Conservation (phyloP, 2,113 vertebrate genomes). For the Syrrhaptes paradoxus region DNA sequence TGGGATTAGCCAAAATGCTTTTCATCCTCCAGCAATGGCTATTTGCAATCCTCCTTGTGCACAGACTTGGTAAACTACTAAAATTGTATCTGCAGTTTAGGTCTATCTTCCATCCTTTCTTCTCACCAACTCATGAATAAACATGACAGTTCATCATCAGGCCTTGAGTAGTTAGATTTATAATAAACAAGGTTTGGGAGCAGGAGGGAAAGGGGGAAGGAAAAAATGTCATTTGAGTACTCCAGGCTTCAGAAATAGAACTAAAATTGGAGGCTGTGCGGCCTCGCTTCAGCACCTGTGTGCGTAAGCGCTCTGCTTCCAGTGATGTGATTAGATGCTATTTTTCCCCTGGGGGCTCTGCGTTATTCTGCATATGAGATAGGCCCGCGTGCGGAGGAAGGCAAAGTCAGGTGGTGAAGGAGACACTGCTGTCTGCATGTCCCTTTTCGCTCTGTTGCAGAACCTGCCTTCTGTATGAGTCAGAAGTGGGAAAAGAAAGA, state of each 20-base stretch:
- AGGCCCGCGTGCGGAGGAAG: slow-evolving; percentile 11
- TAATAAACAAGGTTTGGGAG: slow-evolving; percentile 26
- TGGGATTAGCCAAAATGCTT: background rate
- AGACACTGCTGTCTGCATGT: background rate
- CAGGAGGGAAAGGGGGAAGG: slow-evolving; percentile 1
- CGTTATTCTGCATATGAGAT: background rate
- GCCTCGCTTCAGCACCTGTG: slow-evolving; percentile 13
- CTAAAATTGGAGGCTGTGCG: slow-evolving; percentile 15
- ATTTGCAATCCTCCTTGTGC: background rate
- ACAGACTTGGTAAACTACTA: background rate
- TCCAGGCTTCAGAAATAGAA: slow-evolving; percentile 53
- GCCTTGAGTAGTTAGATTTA: background rate
- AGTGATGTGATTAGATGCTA: slow-evolving; percentile 41
- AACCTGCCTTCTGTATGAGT: slow-evolving; percentile 20
- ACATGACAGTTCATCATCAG: background rate
- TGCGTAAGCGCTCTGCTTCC: background rate
- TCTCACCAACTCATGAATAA: slow-evolving; percentile 23
- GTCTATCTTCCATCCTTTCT: background rate
- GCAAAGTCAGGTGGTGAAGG: background rate
- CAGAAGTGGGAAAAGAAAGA: slow-evolving; percentile 8
- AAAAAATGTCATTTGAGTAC: slow-evolving; percentile 27
- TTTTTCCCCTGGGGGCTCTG: slow-evolving; percentile 38
- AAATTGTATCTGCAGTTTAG: background rate
- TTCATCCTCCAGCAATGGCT: background rate
- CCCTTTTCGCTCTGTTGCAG: slow-evolving; percentile 5